Base-by-base conservation (phyloP, 1,140 invertebrate species). In the Eupeodes corollae region DNA sequence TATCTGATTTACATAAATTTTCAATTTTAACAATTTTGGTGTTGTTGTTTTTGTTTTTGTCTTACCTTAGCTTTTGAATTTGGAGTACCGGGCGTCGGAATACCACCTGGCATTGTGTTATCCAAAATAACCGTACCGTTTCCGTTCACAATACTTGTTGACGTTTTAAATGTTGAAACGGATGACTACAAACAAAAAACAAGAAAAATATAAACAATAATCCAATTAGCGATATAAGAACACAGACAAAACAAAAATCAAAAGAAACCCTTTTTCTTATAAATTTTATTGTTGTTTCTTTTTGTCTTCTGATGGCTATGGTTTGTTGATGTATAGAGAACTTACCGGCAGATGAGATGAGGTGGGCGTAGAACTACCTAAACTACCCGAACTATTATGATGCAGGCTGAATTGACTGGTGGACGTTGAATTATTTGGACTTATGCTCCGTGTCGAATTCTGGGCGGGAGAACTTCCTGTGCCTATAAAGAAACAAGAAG, bases 21-120 rank as follows among this genome's bases (percentile, higher is more conserved):
- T 26, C n/a, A n/a, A n/a, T n/a, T n/a, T n/a, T n/a, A n/a, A n/a
- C n/a, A n/a, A n/a, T n/a, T n/a, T n/a, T n/a, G n/a, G n/a, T n/a
- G n/a, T n/a, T n/a, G n/a, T n/a, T n/a, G n/a, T n/a, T n/a, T n/a
- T n/a, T n/a, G 18, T 30, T 34, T 13, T 31, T 12, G 30, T 44
- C 14, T 33, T 45, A 68, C 66, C 56, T 86, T 86, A 47, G 77
- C 74, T 70, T 86, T 86, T 46, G 82, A 76, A 57, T 82, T 82
- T 47, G 83, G 83, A 15, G 83, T 85, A 47, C 83, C 81, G 41
- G 82, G 82, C 47, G 78, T 74, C 48, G 75, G 77, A 52, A 81
- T 66, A 52, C 65, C 81, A 37, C 83, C 81, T 39, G 83, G 83
- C 83, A 86, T 87, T 58, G 80, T 83, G 67, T 80, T 59, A 59